phyloP scores from a whole-genome alignment of 2,888 invertebrate genomes.

The Scaptomyza caliginosa region DNA sequence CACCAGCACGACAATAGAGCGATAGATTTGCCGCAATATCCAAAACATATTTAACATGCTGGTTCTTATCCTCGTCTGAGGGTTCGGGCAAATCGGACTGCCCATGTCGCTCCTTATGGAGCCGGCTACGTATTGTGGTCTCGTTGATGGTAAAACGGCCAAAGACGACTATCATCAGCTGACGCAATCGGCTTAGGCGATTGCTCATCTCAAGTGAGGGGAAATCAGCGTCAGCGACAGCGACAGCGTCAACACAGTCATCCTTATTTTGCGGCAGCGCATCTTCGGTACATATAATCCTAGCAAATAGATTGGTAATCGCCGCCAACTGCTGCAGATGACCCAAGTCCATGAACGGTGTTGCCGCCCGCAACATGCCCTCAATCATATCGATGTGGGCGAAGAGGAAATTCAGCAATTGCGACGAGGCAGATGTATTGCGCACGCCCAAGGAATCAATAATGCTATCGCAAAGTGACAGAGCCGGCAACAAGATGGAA shows the following conservation, averaged over 20 bases:
- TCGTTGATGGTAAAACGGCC: slow-evolving; percentile 88
- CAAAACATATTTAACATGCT: slow-evolving; percentile 84
- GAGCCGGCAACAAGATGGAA: slow-evolving; percentile 92
- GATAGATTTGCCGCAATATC: slow-evolving; percentile 90
- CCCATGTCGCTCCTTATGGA: slow-evolving; percentile 67
- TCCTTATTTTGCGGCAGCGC: slow-evolving; percentile 10
- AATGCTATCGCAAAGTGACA: slow-evolving; percentile 92
- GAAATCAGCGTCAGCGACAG: too few species aligned
- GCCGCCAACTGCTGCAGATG: slow-evolving; percentile 90
- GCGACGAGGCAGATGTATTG: slow-evolving; percentile 92
- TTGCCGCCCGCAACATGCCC: slow-evolving; percentile 89
- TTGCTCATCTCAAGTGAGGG: slow-evolving; percentile 45
- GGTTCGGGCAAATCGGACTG: slow-evolving; percentile 7
- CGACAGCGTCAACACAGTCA: background rate
- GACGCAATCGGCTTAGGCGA: slow-evolving; percentile 87
- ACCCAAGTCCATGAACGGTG: slow-evolving; percentile 87
- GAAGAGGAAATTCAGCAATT: slow-evolving; percentile 91
- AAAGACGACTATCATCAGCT: slow-evolving; percentile 90
- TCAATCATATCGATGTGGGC: slow-evolving; percentile 93
- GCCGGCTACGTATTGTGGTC: slow-evolving; percentile 77
- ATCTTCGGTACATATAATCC: slow-evolving; percentile 86
- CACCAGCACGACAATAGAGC: slow-evolving; percentile 88
- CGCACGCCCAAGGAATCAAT: slow-evolving; percentile 92
- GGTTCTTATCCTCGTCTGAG: slow-evolving; percentile 78
- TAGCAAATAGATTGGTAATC: slow-evolving; percentile 90